phyloP scores from a whole-genome alignment of 2,888 invertebrate species.

The Slavum lentiscoides region DNA sequence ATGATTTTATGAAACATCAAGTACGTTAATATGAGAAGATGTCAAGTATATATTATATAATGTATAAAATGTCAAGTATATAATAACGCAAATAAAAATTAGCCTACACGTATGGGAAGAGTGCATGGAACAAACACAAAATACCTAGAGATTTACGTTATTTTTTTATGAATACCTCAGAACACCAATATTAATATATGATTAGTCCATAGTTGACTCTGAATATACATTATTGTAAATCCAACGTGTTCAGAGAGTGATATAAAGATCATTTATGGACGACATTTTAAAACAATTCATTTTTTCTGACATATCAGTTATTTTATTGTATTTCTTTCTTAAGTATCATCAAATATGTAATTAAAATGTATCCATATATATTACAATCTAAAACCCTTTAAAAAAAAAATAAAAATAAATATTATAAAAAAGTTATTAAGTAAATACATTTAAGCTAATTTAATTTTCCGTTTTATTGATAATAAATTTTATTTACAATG shows the following conservation, averaged over 20 bases:
- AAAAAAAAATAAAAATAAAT: slow-evolving; percentile 43
- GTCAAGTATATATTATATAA: too few species aligned
- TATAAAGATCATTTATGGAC: neutral
- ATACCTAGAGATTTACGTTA: too few species aligned
- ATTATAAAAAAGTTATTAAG: slow-evolving; percentile 49
- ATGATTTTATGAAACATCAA: too few species aligned
- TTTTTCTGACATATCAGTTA: slow-evolving; percentile 36
- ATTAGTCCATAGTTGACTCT: too few species aligned
- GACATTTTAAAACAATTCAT: neutral
- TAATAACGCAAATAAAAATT: too few species aligned
- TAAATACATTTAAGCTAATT: slow-evolving; percentile 50
- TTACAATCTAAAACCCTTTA: slow-evolving; percentile 49
- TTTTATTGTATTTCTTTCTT: slow-evolving; percentile 41
- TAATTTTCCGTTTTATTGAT: slow-evolving; percentile 43
- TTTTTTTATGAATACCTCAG: too few species aligned
- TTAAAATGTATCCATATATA: slow-evolving; percentile 44
- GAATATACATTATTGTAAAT: too few species aligned
- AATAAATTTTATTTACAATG: slow-evolving; percentile 39
- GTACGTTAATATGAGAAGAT: too few species aligned
- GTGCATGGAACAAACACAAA: too few species aligned
- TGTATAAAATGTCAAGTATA: too few species aligned
- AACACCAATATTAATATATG: too few species aligned
- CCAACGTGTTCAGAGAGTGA: neutral
- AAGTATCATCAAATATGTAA: slow-evolving; percentile 40
- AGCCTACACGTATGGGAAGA: too few species aligned